These are phyloP conservation scores for Heliconius erato DNA, from an alignment of 2,888 invertebrate genomes.

Conservation along the genomic window DNA sequence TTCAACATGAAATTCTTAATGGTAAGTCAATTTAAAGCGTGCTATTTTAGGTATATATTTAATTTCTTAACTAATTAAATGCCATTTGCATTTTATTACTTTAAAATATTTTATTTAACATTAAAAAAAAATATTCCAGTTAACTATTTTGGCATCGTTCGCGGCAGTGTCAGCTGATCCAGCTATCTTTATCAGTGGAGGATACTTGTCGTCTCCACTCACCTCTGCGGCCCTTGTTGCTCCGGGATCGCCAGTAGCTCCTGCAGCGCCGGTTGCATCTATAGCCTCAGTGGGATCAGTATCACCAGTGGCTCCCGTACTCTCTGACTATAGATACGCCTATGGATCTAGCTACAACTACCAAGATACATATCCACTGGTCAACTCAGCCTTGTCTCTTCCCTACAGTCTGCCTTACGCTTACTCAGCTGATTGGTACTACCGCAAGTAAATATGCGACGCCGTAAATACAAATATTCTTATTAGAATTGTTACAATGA, in stretches of 20 bases:
- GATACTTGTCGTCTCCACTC: constrained; percentile 52
- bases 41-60: background rate
- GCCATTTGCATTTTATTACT: background rate
- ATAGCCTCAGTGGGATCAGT: constrained; percentile 51
- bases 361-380: constrained; percentile 59
- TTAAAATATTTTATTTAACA: background rate
- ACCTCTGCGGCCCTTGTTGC: constrained; percentile 56
- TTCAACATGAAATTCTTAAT: constrained; percentile 45
- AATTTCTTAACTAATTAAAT: background rate
- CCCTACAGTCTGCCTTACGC: constrained; percentile 61
- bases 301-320: constrained; percentile 51
- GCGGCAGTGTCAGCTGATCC: constrained; percentile 63
- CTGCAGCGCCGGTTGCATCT: constrained; percentile 49
- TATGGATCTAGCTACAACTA: constrained; percentile 63
- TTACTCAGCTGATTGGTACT: constrained; percentile 60
- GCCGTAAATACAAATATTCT: background rate
- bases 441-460: constrained; percentile 53
- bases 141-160: constrained; percentile 60
- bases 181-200: constrained; percentile 58
- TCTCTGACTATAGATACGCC: constrained; percentile 63
- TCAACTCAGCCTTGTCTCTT: constrained; percentile 56
- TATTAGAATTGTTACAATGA: background rate
- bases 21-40: constrained; percentile 44
- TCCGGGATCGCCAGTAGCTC: constrained; percentile 52
- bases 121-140: constrained; percentile 55